Conservation (phyloP, 2,888 invertebrate genomes). For the Spilarctia lutea region DNA sequence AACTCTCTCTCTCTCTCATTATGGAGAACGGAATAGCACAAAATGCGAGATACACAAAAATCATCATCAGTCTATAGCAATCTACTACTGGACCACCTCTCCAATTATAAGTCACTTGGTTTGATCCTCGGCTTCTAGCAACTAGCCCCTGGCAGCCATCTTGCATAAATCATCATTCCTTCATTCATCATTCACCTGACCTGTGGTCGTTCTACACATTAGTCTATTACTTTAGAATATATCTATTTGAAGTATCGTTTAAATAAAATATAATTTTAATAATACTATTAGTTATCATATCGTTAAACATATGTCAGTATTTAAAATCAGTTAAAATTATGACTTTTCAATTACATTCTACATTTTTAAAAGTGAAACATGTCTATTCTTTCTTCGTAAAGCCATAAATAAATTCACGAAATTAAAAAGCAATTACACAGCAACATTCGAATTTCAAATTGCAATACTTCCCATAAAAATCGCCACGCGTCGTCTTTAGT, state of each 20-base stretch:
- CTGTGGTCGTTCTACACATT: background rate
- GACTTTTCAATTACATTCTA: background rate
- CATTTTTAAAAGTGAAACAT: background rate
- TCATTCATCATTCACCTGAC: too few species aligned
- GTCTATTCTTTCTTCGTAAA: background rate
- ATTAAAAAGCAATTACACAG: conserved; percentile 55
- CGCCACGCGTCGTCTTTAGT: conserved; percentile 78
- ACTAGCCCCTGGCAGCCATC: too few species aligned
- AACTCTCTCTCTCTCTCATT: background rate
- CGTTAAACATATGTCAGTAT: background rate
- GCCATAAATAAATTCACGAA: conserved; percentile 16
- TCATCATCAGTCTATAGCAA: too few species aligned
- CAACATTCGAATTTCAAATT: conserved; percentile 53
- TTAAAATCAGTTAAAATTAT: background rate
- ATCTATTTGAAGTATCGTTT: background rate
- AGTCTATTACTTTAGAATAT: background rate
- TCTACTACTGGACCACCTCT: too few species aligned
- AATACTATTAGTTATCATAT: background rate
- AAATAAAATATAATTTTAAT: background rate
- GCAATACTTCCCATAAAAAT: conserved; percentile 78
- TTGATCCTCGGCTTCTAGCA: too few species aligned
- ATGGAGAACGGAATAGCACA: too few species aligned
- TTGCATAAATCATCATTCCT: too few species aligned
- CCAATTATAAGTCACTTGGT: too few species aligned
- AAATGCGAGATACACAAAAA: too few species aligned